Conservation (phyloP, 2,888 invertebrate species). For the Nephrocerus scutellatus region DNA sequence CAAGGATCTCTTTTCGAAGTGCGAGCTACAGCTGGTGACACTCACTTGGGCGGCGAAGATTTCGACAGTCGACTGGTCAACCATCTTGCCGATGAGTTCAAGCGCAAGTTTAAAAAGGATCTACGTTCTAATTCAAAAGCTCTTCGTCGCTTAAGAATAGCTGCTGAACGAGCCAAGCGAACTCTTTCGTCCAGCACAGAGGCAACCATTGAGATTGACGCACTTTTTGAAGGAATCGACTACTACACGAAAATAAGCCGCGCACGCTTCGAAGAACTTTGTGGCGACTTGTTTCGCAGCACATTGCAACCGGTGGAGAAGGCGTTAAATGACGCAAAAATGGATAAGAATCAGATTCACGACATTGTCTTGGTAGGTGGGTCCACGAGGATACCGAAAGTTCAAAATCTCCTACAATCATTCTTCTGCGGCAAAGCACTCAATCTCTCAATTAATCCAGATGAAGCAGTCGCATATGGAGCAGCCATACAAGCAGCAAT, state of each 20-base stretch:
- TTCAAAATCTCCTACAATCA: constrained; percentile 65
- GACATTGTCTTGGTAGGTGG: constrained; percentile 78
- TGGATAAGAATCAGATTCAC: constrained; percentile 65
- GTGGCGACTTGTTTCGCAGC: constrained; percentile 59
- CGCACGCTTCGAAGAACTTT: constrained; percentile 66
- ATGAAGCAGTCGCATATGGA: constrained; percentile 73
- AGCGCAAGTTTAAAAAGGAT: constrained; percentile 68
- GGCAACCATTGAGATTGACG: constrained; percentile 67
- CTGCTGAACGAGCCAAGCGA: constrained; percentile 70
- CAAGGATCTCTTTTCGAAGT: constrained; percentile 83
- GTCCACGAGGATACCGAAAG: constrained; percentile 71
- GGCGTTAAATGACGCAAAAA: constrained; percentile 64
- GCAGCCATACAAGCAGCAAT: constrained; percentile 69
- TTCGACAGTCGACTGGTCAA: constrained; percentile 81
- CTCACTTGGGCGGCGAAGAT: constrained; percentile 87
- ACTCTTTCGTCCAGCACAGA: constrained; percentile 73
- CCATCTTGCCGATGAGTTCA: constrained; percentile 79
- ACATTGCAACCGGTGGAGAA: constrained; percentile 69
- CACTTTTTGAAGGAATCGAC: constrained; percentile 63
- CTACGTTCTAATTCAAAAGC: constrained; percentile 57
- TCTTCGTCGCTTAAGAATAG: constrained; percentile 61
- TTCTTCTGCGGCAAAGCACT: constrained; percentile 67
- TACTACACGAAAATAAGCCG: constrained; percentile 62
- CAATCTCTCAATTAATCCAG: constrained; percentile 69
- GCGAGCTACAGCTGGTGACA: constrained; percentile 87